These are phyloP conservation scores for Diarsia dahlii DNA, from an alignment of 2,888 invertebrate species.

Conservation along the genomic window DNA sequence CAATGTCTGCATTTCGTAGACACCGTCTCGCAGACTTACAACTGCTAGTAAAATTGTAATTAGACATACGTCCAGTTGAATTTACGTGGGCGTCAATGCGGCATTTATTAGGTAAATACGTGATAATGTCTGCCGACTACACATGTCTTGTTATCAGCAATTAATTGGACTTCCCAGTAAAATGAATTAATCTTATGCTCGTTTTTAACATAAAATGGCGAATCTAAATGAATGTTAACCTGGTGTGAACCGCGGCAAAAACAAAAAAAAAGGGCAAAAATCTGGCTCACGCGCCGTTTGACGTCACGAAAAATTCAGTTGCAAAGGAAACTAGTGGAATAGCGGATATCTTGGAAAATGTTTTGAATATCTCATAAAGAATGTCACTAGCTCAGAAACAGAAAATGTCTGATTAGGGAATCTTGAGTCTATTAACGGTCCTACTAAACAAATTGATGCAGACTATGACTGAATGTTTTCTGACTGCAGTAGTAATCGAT, in stretches of 20 bases:
- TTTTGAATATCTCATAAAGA: constrained; percentile 2
- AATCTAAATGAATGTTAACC: neutral
- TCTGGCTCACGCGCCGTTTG: neutral
- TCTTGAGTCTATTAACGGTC: neutral
- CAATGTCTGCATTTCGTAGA: constrained; percentile 39
- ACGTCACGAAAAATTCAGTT: constrained; percentile 9
- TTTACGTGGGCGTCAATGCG: constrained; percentile 37
- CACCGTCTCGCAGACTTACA: constrained; percentile 36
- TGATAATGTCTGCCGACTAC: constrained; percentile 10
- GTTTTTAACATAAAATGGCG: neutral
- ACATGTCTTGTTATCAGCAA: neutral
- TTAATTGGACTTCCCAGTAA: neutral
- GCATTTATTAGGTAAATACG: constrained; percentile 31
- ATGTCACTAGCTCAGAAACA: neutral
- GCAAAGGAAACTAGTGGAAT: neutral
- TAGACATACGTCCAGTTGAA: constrained; percentile 20
- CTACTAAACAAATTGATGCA: neutral
- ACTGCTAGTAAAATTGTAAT: constrained; percentile 39
- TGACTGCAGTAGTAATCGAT: neutral
- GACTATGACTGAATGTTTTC: neutral
- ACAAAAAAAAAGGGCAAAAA: neutral
- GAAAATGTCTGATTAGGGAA: neutral
- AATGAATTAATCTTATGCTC: neutral
- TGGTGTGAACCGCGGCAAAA: neutral
- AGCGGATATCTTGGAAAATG: neutral